These are phyloP conservation scores for Hydractinia symbiolongicarpus DNA, from an alignment of 30 jellyfish, hydroid and myxozoan genomes.

Conservation along the genomic window DNA sequence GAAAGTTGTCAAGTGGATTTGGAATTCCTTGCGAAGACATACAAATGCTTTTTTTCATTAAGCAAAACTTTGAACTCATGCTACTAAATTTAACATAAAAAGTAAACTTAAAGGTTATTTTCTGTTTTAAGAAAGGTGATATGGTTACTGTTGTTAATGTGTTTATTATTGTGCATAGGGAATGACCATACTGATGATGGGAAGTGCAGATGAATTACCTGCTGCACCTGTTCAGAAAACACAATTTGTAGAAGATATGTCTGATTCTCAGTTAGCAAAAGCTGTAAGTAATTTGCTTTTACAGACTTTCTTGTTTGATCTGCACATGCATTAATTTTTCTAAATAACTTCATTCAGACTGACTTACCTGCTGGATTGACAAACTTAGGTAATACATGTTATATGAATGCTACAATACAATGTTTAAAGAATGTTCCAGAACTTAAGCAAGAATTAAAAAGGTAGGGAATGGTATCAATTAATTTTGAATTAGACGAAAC, in stretches of 20 bases:
- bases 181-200: slow-evolving; percentile 86
- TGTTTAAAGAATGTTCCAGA: slow-evolving; percentile 81
- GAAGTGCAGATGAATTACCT: slow-evolving; percentile 89
- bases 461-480: slow-evolving; percentile 26
- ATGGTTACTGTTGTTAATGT: neutral
- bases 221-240: slow-evolving; percentile 76
- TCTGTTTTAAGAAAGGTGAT: too few relatives aligned
- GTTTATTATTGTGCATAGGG: slow-evolving; percentile 40
- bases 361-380: slow-evolving; percentile 81
- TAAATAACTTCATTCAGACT: slow-evolving; percentile 33
- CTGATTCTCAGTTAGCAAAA: slow-evolving; percentile 66
- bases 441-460: slow-evolving; percentile 47
- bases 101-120: neutral
- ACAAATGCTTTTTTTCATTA: too few relatives aligned
- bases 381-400: slow-evolving; percentile 93
- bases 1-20: neutral
- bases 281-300: slow-evolving; percentile 60
- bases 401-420: slow-evolving; percentile 97
- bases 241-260: slow-evolving; percentile 79
- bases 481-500: neutral
- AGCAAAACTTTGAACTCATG: too few relatives aligned
- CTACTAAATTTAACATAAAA: neutral
- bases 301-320: neutral
- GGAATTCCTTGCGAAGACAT: neutral
- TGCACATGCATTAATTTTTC: neutral